These are phyloP conservation scores for Andricus grossulariae DNA, from an alignment of 1,140 invertebrate species.

Conservation along the genomic window DNA sequence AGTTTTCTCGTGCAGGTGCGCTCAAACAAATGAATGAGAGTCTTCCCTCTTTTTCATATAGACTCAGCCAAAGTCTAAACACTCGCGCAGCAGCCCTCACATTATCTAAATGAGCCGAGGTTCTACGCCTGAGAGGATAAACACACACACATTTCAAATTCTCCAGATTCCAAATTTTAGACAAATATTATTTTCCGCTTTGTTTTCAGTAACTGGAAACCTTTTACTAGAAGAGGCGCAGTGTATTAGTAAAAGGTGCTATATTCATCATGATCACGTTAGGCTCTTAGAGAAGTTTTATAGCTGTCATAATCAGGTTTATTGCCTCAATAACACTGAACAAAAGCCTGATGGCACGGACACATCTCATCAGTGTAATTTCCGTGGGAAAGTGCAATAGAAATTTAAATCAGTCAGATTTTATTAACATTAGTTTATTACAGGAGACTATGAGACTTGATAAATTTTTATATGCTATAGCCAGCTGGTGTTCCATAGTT, in stretches of 20 bases:
- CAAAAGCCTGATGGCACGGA: background rate
- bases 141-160: background rate
- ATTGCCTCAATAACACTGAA: conserved; percentile 35
- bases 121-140: background rate
- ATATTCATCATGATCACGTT: conserved; percentile 66
- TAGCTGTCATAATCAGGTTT: conserved; percentile 59
- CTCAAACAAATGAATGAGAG: conserved; percentile 20
- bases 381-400: background rate
- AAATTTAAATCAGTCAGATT: background rate
- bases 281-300: conserved; percentile 69
- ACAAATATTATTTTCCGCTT: background rate
- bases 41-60: conserved; percentile 12
- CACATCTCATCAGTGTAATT: conserved; percentile 25
- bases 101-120: background rate
- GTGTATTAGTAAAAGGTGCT: conserved; percentile 45
- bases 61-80: conserved; percentile 18
- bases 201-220: background rate
- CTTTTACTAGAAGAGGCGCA: conserved; percentile 17
- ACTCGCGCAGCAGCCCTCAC: conserved; percentile 8
- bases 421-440: too few relatives aligned
- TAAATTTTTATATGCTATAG: too few relatives aligned
- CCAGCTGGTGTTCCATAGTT: too few relatives aligned
- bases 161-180: conserved; percentile 6
- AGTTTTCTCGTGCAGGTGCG: conserved; percentile 17
- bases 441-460: conserved; percentile 25